Conservation (phyloP, 2,113 vertebrate genomes). For the Fregata magnificens region DNA sequence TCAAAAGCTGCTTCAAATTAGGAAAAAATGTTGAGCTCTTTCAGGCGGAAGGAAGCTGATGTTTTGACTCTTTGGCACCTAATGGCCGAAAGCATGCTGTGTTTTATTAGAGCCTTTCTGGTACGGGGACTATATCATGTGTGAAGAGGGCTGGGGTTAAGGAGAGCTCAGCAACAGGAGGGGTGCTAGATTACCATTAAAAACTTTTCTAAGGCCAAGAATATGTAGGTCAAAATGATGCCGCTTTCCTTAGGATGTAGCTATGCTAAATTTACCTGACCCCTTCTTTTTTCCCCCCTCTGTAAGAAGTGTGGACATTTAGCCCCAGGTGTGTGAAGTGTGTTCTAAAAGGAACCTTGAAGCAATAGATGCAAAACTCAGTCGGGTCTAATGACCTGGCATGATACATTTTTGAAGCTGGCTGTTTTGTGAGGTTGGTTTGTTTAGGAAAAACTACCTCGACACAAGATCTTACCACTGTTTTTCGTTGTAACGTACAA, state of each 20-base stretch:
- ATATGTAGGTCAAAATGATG: neutral
- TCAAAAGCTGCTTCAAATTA: neutral
- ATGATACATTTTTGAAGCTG: neutral
- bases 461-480: neutral
- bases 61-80: neutral
- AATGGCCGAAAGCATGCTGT: neutral
- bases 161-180: neutral
- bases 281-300: rapidly evolving
- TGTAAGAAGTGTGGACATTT: neutral
- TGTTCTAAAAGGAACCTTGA: neutral
- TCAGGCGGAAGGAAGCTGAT: neutral
- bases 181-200: neutral
- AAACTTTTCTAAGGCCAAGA: neutral
- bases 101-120: neutral
- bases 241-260: neutral
- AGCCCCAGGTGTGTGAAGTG: neutral
- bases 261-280: neutral
- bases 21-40: neutral
- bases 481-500: neutral
- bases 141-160: neutral
- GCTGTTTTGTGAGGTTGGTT: neutral
- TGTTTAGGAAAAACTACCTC: neutral
- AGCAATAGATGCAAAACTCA: neutral
- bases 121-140: rapidly evolving
- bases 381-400: neutral